Percentiles rank a stretch among this genome's conserved stretches.
Evolutionary conservation across 2,797 vertebrate genomes (phyloP).

Genomic region (Synaphobranchus kaupii): DNA sequence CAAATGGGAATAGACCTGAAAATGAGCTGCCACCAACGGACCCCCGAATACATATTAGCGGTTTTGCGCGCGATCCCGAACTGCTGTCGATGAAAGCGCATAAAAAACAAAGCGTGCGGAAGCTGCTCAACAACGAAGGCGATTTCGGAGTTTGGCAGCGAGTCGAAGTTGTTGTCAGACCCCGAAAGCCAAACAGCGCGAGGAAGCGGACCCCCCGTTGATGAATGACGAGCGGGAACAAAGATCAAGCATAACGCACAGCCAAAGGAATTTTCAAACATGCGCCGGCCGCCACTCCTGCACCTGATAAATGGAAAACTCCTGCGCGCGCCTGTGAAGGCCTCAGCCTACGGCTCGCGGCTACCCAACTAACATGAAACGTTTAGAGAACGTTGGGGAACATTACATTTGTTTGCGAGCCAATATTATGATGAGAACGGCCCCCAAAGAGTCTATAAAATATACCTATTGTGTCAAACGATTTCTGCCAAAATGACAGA

Average conservation of each 20-base stretch:
- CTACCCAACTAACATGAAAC: too few relatives aligned
- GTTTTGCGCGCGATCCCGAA: constrained; percentile 64
- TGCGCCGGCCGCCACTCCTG: constrained; percentile 63
- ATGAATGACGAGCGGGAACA: constrained; percentile 76
- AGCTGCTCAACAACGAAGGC: constrained; percentile 74
- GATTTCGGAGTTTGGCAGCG: constrained; percentile 77
- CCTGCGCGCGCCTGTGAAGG: constrained; percentile 62
- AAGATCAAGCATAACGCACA: constrained; percentile 74
- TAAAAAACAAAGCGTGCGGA: constrained; percentile 69
- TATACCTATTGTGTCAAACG: too few relatives aligned
- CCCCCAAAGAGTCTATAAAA: too few relatives aligned
- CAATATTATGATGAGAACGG: too few relatives aligned
- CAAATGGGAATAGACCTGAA: constrained; percentile 69
- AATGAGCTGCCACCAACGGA: constrained; percentile 68
- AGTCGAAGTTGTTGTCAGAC: constrained; percentile 77
- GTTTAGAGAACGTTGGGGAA: too few relatives aligned
- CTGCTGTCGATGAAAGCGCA: constrained; percentile 71
- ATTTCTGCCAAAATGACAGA: too few relatives aligned
- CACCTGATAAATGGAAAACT: constrained; percentile 77
- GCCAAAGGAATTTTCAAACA: constrained; percentile 81
- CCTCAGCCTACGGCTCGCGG: constrained; percentile 41
- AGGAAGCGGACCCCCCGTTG: constrained; percentile 78
- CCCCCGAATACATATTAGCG: constrained; percentile 66
- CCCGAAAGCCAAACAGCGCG: constrained; percentile 79
- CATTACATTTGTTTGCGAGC: too few relatives aligned